A percentile compares a stretch with the other conserved stretches of the same genome.
phyloP scores from a whole-genome alignment of 2,113 vertebrate species.

The Ageneiosus marmoratus region DNA sequence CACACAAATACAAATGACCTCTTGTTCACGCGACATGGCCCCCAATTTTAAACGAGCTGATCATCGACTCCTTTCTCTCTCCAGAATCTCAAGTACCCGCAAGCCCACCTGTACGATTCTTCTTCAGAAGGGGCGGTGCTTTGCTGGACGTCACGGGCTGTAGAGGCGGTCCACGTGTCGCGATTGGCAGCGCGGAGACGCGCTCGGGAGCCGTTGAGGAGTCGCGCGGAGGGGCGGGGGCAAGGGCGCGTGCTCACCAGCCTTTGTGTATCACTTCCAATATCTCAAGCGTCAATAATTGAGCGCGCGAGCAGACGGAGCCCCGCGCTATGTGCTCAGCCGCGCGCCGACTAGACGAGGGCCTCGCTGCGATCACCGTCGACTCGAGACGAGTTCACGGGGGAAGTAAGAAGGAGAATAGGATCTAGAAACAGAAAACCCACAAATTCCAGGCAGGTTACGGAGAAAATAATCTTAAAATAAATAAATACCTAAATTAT shows the following conservation, averaged over 20 bases:
- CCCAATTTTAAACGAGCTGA: constrained; percentile 35
- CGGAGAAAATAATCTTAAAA: constrained; percentile 16
- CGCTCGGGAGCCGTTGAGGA: constrained; percentile 67
- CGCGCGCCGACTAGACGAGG: constrained; percentile 71
- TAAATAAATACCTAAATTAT: background rate
- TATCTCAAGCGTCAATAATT: constrained; percentile 83
- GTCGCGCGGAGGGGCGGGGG: constrained; percentile 57
- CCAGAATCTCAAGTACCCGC: constrained; percentile 10
- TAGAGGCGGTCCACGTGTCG: constrained; percentile 57
- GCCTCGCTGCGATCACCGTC: constrained; percentile 68
- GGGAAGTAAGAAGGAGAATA: constrained; percentile 48
- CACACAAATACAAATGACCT: constrained; percentile 24
- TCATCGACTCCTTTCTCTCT: constrained; percentile 28
- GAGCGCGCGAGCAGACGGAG: constrained; percentile 77
- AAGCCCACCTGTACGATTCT: constrained; percentile 56
- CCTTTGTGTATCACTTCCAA: constrained; percentile 82
- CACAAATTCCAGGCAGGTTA: constrained; percentile 25
- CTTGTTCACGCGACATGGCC: constrained; percentile 26
- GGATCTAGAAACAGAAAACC: constrained; percentile 6
- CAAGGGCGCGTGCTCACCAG: constrained; percentile 61
- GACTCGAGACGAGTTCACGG: constrained; percentile 57
- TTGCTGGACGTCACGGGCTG: constrained; percentile 39
- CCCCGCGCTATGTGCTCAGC: constrained; percentile 78
- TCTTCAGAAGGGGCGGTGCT: constrained; percentile 42
- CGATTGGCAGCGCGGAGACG: constrained; percentile 70